Evolutionary conservation across 1,140 invertebrate species (phyloP).

Genomic region (Onthophagus taurus): DNA sequence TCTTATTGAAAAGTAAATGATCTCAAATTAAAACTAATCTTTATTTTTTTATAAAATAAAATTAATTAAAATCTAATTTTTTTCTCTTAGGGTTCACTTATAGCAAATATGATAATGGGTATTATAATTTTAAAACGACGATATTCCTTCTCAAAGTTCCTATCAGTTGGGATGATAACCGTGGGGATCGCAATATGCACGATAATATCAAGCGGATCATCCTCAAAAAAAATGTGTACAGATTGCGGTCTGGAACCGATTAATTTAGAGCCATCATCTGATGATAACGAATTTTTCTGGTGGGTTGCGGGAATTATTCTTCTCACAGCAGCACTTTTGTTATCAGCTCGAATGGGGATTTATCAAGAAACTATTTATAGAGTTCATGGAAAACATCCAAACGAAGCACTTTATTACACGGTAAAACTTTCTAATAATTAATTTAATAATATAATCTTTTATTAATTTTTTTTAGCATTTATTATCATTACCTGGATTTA

Average conservation of each 20-base stretch:
- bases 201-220: conserved; percentile 65
- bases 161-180: conserved; percentile 89
- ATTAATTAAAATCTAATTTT: background rate
- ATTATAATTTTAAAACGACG: conserved; percentile 79
- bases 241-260: conserved; percentile 36
- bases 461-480: conserved; percentile 67
- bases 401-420: conserved; percentile 91
- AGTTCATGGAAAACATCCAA: conserved; percentile 86
- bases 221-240: conserved; percentile 28
- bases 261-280: conserved; percentile 27
- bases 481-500: conserved; percentile 79
- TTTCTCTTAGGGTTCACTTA: conserved; percentile 77
- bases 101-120: conserved; percentile 95
- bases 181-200: conserved; percentile 88
- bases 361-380: conserved; percentile 88
- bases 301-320: conserved; percentile 77
- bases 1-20: too few species aligned
- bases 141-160: conserved; percentile 79
- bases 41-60: background rate
- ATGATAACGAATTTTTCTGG: conserved; percentile 61
- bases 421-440: conserved; percentile 35
- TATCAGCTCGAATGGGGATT: conserved; percentile 93
- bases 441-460: too few species aligned
- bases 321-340: conserved; percentile 78
- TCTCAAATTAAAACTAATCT: too few species aligned